A percentile compares a stretch with the other conserved stretches of the same genome.
Evolutionary conservation across 2,797 vertebrate genomes (phyloP).

Genomic region (Chelon auratus): DNA sequence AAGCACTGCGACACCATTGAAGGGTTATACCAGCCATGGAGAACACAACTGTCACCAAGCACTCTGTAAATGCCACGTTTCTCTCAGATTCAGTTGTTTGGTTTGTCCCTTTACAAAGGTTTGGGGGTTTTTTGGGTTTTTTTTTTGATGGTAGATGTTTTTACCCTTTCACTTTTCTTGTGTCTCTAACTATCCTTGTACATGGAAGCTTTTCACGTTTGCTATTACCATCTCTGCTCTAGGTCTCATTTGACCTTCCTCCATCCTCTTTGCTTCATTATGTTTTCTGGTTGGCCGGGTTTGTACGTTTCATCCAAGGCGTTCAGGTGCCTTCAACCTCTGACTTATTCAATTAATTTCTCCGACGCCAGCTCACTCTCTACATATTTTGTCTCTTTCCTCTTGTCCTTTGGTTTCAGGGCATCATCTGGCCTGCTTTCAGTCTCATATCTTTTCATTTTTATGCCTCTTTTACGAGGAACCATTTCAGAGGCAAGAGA

Average conservation of each 20-base stretch:
- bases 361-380: slow-evolving; percentile 4
- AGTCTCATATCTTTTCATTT: slow-evolving; percentile 55
- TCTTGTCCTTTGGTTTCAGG: slow-evolving; percentile 48
- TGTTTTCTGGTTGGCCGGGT: slow-evolving; percentile 27
- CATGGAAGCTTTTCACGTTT: slow-evolving; percentile 39
- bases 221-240: slow-evolving; percentile 40
- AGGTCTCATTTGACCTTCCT: slow-evolving; percentile 39
- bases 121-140: slow-evolving; percentile 1
- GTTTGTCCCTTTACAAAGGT: background rate
- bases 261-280: slow-evolving; percentile 20
- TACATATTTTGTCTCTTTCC: slow-evolving; percentile 20
- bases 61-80: slow-evolving; percentile 1
- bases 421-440: slow-evolving; percentile 42
- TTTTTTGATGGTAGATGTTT: slow-evolving; percentile 23
- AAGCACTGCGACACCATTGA: slow-evolving; percentile 33
- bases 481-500: slow-evolving; percentile 55
- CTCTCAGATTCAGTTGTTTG: slow-evolving; percentile 10
- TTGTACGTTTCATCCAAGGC: slow-evolving; percentile 27
- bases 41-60: slow-evolving; percentile 14
- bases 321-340: slow-evolving; percentile 34
- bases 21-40: slow-evolving; percentile 31
- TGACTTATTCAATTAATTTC: slow-evolving; percentile 37
- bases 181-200: slow-evolving; percentile 34
- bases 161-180: slow-evolving; percentile 6
- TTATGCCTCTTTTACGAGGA: slow-evolving; percentile 62